phyloP scores from a whole-genome alignment of 2,888 invertebrate genomes.

The Hipparchia sbordonii region DNA sequence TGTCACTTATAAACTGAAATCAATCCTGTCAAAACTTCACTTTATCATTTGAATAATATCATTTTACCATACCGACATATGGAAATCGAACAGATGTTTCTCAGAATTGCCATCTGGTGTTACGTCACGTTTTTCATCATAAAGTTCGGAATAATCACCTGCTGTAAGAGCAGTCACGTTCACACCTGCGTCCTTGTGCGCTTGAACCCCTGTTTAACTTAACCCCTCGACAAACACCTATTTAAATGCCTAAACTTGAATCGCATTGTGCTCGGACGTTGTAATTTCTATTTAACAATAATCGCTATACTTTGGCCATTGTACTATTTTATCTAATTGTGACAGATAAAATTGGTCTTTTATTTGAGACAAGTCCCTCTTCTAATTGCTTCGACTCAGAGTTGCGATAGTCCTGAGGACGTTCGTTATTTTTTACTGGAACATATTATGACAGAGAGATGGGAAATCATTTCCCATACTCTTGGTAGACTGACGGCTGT shows the following conservation, averaged over 20 bases:
- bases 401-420: no score
- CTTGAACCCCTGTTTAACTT: constrained; percentile 11
- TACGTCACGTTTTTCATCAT: constrained; percentile 31
- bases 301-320: constrained; percentile 12
- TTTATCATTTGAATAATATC: neutral
- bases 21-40: neutral
- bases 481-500: no score
- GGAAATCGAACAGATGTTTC: constrained; percentile 33
- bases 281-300: constrained; percentile 14
- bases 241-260: constrained; percentile 27
- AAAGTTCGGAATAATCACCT: constrained; percentile 30
- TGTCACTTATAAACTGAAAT: neutral
- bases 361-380: neutral
- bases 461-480: no score
- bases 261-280: constrained; percentile 18
- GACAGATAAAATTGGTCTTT: neutral
- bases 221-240: constrained; percentile 26
- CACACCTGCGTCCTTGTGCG: constrained; percentile 35
- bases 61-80: constrained; percentile 3
- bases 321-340: neutral
- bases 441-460: no score
- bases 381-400: no score
- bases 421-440: no score
- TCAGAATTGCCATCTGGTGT: constrained; percentile 32
- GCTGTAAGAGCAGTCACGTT: constrained; percentile 24